Conservation (phyloP, 2,113 vertebrate genomes). For the Peromyscus maniculatus region DNA sequence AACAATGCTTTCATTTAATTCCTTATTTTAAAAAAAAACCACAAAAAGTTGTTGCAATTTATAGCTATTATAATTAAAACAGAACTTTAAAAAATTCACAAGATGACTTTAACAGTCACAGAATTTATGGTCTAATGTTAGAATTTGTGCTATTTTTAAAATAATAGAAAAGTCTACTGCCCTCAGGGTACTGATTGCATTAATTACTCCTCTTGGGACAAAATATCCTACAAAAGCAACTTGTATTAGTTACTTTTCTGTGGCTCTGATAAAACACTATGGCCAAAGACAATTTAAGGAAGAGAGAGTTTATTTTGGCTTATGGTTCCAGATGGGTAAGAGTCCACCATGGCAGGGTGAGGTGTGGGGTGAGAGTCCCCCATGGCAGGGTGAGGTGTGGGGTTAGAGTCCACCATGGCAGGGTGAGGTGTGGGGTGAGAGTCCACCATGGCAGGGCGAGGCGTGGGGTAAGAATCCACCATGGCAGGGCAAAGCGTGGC, state of each 20-base stretch:
- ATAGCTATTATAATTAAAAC: neutral
- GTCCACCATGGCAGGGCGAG: neutral
- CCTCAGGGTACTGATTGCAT: neutral
- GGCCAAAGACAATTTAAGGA: neutral
- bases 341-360: neutral
- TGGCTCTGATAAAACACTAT: neutral
- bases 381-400: neutral
- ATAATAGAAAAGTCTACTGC: neutral
- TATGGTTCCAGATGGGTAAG: neutral
- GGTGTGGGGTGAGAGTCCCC: neutral
- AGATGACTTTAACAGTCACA: neutral
- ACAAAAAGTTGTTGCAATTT: neutral
- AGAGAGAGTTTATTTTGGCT: neutral
- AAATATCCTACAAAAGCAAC: neutral
- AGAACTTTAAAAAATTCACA: neutral
- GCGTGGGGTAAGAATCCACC: neutral
- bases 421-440: neutral
- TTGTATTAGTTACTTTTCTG: neutral
- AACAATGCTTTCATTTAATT: neutral
- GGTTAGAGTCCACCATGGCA: neutral
- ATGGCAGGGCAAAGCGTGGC: neutral
- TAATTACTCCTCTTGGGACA: neutral
- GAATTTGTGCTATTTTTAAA: neutral
- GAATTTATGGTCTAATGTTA: neutral
- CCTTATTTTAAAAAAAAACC: neutral